These are phyloP conservation scores for Burhinus oedicnemus DNA, from an alignment of 2,113 vertebrate genomes.

Conservation along the genomic window DNA sequence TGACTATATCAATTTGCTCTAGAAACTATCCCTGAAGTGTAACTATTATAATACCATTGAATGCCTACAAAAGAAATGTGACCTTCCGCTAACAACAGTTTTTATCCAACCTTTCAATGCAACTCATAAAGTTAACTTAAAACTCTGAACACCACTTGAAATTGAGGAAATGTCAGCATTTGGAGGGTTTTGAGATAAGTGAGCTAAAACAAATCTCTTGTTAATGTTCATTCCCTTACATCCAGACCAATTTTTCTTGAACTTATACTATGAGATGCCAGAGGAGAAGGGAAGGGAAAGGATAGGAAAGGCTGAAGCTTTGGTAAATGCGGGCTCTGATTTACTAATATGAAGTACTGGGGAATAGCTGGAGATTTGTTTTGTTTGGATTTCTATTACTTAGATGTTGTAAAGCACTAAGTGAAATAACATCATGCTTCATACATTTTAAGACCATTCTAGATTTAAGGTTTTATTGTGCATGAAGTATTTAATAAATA, in stretches of 20 bases:
- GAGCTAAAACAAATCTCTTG: background rate
- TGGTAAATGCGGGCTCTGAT: background rate
- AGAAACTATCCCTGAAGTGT: background rate
- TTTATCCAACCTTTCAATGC: background rate
- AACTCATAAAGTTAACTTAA: background rate
- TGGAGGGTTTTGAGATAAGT: background rate
- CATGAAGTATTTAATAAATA: background rate
- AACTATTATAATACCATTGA: background rate
- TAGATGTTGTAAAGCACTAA: background rate
- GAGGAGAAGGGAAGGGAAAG: background rate
- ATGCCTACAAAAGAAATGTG: background rate
- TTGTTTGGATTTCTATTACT: background rate
- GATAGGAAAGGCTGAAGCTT: background rate
- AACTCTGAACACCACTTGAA: background rate
- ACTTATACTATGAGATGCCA: background rate
- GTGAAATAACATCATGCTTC: background rate
- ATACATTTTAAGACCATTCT: background rate
- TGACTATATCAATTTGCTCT: background rate
- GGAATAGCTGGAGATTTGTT: background rate
- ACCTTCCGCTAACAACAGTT: background rate
- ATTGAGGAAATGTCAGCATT: background rate
- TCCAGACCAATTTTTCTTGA: background rate
- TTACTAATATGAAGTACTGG: background rate
- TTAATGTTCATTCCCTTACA: background rate
- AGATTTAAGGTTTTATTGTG: background rate